Conservation (phyloP, 2,113 vertebrate genomes). For the Lasiurus cinereus region DNA sequence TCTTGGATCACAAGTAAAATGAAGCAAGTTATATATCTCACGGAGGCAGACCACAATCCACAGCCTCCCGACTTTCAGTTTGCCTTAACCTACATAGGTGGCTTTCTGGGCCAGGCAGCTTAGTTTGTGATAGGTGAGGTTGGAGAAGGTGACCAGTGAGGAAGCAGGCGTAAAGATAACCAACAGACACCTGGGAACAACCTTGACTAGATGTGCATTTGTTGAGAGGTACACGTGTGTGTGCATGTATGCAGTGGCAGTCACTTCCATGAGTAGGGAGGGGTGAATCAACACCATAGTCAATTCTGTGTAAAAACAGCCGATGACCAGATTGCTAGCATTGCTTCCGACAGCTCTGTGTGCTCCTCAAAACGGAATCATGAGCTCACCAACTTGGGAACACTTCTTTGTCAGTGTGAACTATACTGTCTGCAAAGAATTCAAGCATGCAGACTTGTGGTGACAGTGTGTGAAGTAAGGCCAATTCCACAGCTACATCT, state of each 20-base stretch:
- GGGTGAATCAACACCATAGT: not conserved
- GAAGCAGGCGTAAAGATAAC: not conserved
- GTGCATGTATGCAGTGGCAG: not conserved
- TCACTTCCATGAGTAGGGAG: not conserved
- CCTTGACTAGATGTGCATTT: accelerated
- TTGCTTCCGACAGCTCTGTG: slow-evolving; percentile 87
- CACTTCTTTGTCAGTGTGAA: slow-evolving; percentile 77
- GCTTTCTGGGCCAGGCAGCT: not conserved
- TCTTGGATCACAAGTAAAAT: not conserved
- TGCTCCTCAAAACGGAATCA: slow-evolving; percentile 78
- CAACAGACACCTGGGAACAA: not conserved
- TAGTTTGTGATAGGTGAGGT: not conserved
- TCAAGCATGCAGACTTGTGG: slow-evolving; percentile 77
- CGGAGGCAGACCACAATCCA: not conserved
- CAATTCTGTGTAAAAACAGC: slow-evolving; percentile 87
- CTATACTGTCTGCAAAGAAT: slow-evolving; percentile 79
- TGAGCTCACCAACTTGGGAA: slow-evolving; percentile 77
- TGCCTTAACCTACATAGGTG: too few relatives aligned
- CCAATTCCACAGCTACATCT: slow-evolving; percentile 76
- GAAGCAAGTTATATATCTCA: not conserved
- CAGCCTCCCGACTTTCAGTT: not conserved
- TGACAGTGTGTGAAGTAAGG: slow-evolving; percentile 82
- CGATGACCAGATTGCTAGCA: slow-evolving; percentile 90
- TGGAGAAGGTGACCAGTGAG: too few relatives aligned
- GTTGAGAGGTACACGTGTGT: not conserved